Evolutionary conservation across 2,888 invertebrate genomes (phyloP).

Genomic region (Monopis laevigella): DNA sequence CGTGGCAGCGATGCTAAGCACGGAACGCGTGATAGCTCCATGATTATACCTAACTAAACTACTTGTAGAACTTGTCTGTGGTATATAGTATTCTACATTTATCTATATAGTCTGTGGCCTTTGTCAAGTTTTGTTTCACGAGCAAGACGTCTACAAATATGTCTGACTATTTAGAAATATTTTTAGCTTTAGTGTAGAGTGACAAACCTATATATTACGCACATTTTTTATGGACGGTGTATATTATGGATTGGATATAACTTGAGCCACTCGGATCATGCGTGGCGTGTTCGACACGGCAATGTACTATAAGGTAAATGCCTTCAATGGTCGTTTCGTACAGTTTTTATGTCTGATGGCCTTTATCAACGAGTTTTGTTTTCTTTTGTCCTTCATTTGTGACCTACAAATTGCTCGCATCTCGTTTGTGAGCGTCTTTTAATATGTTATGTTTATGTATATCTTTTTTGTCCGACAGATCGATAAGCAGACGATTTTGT

Average conservation of each 20-base stretch:
- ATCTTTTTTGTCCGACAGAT: slow-evolving; percentile 57
- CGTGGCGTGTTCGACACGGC: slow-evolving; percentile 20
- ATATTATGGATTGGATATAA: slow-evolving; percentile 54
- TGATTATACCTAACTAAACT: too few relatives aligned
- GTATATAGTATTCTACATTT: too few relatives aligned
- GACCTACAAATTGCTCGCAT: slow-evolving; percentile 3
- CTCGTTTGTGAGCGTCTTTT: slow-evolving; percentile 5
- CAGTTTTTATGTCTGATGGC: slow-evolving; percentile 60
- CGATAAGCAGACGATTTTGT: slow-evolving; percentile 52
- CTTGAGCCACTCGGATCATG: slow-evolving; percentile 14
- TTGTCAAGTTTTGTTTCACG: slow-evolving; percentile 25
- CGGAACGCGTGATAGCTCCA: too few relatives aligned
- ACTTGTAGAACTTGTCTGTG: too few relatives aligned
- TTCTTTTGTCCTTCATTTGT: slow-evolving; percentile 60
- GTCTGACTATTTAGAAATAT: slow-evolving; percentile 67
- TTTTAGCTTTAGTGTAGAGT: slow-evolving; percentile 55
- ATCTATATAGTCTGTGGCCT: slow-evolving; percentile 13
- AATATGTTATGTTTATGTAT: slow-evolving; percentile 24
- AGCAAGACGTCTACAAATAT: slow-evolving; percentile 65
- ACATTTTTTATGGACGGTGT: slow-evolving; percentile 31
- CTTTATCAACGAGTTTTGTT: slow-evolving; percentile 64
- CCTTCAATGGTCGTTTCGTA: slow-evolving; percentile 6
- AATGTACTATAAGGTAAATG: slow-evolving; percentile 42
- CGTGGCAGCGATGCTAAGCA: too few relatives aligned
- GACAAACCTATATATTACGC: slow-evolving; percentile 29